These are phyloP conservation scores for Acrobasis repandana DNA, from an alignment of 2,888 invertebrate genomes.

Conservation along the genomic window DNA sequence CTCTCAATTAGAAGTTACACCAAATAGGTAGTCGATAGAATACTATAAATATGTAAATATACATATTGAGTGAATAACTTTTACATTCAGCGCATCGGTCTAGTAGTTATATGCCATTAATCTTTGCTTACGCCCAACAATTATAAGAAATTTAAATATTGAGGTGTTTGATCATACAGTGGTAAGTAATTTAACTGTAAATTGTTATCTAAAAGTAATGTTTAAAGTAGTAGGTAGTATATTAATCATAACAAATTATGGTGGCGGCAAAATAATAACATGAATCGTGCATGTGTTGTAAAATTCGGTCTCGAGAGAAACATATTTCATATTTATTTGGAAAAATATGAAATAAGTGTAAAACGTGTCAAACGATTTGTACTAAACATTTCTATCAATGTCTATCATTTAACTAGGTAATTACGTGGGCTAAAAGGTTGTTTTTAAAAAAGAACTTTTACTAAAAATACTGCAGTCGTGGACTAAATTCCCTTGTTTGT, in stretches of 20 bases:
- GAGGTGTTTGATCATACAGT: background rate
- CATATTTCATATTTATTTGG: no score
- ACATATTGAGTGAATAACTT: conserved; percentile 11
- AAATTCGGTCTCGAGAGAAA: no score
- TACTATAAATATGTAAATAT: conserved; percentile 19
- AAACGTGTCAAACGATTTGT: no score
- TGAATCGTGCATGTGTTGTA: no score
- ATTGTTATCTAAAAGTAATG: background rate
- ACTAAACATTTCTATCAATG: no score
- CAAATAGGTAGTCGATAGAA: conserved; percentile 14
- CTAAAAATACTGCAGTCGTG: no score
- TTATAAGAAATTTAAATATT: conserved; percentile 10
- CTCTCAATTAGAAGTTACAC: conserved; percentile 14
- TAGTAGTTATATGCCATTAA: conserved; percentile 7
- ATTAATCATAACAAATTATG: background rate
- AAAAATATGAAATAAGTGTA: no score
- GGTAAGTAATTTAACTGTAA: background rate
- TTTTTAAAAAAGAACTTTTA: no score
- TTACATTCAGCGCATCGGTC: conserved; percentile 10
- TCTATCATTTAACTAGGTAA: no score
- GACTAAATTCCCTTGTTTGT: no score
- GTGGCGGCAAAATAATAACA: background rate
- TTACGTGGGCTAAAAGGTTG: no score
- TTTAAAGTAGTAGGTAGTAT: background rate
- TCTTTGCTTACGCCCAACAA: conserved; percentile 3